Evolutionary conservation across 2,888 invertebrate genomes (phyloP).

Genomic region (Strigamia maritima): DNA sequence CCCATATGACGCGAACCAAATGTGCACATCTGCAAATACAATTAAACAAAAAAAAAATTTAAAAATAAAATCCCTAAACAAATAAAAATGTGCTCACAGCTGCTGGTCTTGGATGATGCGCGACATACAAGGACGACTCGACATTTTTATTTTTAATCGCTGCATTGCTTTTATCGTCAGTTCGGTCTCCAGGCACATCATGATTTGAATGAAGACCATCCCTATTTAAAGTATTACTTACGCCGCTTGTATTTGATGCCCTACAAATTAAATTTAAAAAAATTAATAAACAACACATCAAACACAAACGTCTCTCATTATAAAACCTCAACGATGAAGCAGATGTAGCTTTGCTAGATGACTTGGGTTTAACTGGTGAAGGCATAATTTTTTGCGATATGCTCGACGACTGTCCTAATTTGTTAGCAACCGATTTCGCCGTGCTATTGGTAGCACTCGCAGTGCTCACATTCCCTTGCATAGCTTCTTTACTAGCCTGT

Average conservation of each 20-base stretch:
- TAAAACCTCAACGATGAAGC: constrained; percentile 26
- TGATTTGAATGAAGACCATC: constrained; percentile 27
- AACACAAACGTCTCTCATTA: background rate
- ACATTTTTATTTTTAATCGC: constrained; percentile 2
- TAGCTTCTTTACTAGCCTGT: constrained; percentile 38
- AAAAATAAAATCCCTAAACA: background rate
- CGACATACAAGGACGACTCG: constrained; percentile 36
- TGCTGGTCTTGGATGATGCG: constrained; percentile 42
- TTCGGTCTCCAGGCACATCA: constrained; percentile 13
- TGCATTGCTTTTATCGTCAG: constrained; percentile 34
- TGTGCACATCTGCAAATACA: constrained; percentile 41
- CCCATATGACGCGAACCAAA: constrained; percentile 42
- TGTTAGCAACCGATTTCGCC: background rate
- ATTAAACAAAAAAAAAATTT: background rate
- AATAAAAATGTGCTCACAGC: constrained; percentile 38
- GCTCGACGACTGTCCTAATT: background rate
- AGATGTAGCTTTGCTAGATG: constrained; percentile 27
- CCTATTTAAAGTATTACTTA: constrained; percentile 18
- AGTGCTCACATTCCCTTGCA: background rate
- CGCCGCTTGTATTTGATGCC: background rate
- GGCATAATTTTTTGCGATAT: constrained; percentile 14
- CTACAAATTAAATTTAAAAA: background rate
- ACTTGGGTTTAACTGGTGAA: constrained; percentile 28
- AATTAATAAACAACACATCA: too few species aligned
- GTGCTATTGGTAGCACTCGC: background rate